Base-by-base conservation (phyloP, 1,140 invertebrate genomes). In the Theocolax elegans region DNA sequence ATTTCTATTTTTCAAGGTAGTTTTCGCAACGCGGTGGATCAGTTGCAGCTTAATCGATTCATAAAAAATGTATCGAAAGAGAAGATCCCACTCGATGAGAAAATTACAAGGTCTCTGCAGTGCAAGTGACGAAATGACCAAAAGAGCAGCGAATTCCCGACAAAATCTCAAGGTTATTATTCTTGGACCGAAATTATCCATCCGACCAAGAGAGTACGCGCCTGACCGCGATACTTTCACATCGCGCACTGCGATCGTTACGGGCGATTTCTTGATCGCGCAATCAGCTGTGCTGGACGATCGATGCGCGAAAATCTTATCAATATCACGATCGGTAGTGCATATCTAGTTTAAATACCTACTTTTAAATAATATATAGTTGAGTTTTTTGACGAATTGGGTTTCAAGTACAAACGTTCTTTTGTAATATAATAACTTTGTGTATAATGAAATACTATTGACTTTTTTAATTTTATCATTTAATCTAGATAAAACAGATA, bases 1-100 rank as follows among this genome's bases (percentile, higher is more conserved):
- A 35, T 42, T 59, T 59, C 21, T 59, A 56, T 21, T 59, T n/a
- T 42, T 59, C 56, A 42, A 59, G 38, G 21, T 25, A 42, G 6
- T 59, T 42, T 42, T 42, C 13, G 13, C 23, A 29, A 59, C 35
- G 15, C 17, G n/a, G 4, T 23, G 21, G 38, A 42, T 40, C 2
- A 10, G 10, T 59, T 23, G 40, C 42, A 19, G 42, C 35, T 3
- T 35, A 59, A 17, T 0, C 12, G n/a, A 23, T 42, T 59, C 17
- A 23, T 40, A 21, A 8, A n/a, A n/a, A 17, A 19, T 63, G 10
- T 10, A 15, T 7, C 3, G 23, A 13, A 38, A 44, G 23, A 13
- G 19, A 38, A 27, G 10, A 15, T 15, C 49, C 13, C 15, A 35
- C 38, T 12, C 17, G 19, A 3, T 35, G 2, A 23, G 25, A 51